Base-by-base conservation (phyloP, 2,113 vertebrate genomes). In the Charadrius vociferus region DNA sequence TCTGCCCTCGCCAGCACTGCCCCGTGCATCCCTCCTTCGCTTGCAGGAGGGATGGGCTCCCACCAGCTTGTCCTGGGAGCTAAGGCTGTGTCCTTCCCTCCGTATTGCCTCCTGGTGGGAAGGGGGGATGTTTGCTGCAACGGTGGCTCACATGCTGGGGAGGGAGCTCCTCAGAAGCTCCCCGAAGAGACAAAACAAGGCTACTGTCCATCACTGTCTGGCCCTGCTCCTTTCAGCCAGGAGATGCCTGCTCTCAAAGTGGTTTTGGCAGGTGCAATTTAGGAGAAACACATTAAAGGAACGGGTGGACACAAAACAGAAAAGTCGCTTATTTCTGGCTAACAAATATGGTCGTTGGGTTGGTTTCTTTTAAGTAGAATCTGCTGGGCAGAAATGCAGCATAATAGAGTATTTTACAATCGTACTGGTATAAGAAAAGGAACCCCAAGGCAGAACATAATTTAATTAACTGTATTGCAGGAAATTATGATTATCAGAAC, bases 401-500 rank as follows among this genome's bases (percentile, higher is more conserved):
- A 87, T 74, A 95, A 92, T 58, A 71, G 50, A 73, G 43, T 83
- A 77, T 95, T 92, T 95, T 88, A 53, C 73, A 80, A 39, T 74
- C 14, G 1, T 63, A 50, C 67, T 45, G 29, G 36, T 82, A 39
- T 65, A 81, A 95, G 75, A 84, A 95, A 95, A 89, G 49, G 65
- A 86, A 89, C 37, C 27, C 58, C 81, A 92, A 92, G 49, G 87
- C 68, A 89, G 87, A 81, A 79, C 16, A 82, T 90, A 90, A 96
- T 94, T 96, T 96, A 95, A 96, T 95, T 95, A 95, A 88, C 41
- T 72, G 59, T 94, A 70, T 92, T 95, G 74, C 88, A 81, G 80
- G 73, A 95, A 97, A 86, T 96, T 91, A 91, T 90, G 93, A 93
- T 95, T 94, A 91, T 92, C 80, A 95, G 85, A 81, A 95, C 39